Base-by-base conservation (phyloP, 2,888 invertebrate species). In the Drosophila acutilabella region DNA sequence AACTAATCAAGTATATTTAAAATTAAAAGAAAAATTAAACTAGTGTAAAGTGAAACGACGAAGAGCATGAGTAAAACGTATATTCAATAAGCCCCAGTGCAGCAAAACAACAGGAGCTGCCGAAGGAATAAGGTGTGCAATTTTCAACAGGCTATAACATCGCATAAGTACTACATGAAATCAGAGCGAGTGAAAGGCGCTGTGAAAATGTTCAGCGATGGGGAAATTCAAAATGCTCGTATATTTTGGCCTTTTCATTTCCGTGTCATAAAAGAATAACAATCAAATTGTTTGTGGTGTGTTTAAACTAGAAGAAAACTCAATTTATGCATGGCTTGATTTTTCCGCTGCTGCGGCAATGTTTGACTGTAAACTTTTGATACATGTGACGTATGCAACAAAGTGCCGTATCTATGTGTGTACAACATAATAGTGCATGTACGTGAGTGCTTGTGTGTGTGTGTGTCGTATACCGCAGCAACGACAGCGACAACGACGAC, bases 311-410 rank as follows among this genome's bases (percentile, higher is more conserved):
- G 36, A 30, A 52, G 64, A 73, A 78, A 70, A 78, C 79, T 75
- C 61, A 45, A 71, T 71, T 86, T 77, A 70, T 86, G 87, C 84
- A 80, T 87, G 84, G 72, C 69, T 78, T 87, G 70, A 74, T 82
- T 82, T 51, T 48, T 30, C 40, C 40, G 64, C 42, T 62, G 73
- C 61, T 72, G 72, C 72, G 73, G 64, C 68, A 73, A 77, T 47
- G 51, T 65, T 58, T 20, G 42, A 41, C 68, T 45, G 74, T 59
- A 56, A 74, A 74, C 66, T 71, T 74, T 75, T 87, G 87, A 86
- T 86, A 86, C 83, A 82, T 86, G 86, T 80, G 80, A 81, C 73
- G 82, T 80, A 76, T 81, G 80, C 75, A 82, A 83, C 88, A 83
- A 88, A 86, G 83, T 88, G 88, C 76, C 79, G 71, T 62, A 64